Evolutionary conservation across 2,797 vertebrate genomes (phyloP).

Genomic region (Alexandromys oeconomus): DNA sequence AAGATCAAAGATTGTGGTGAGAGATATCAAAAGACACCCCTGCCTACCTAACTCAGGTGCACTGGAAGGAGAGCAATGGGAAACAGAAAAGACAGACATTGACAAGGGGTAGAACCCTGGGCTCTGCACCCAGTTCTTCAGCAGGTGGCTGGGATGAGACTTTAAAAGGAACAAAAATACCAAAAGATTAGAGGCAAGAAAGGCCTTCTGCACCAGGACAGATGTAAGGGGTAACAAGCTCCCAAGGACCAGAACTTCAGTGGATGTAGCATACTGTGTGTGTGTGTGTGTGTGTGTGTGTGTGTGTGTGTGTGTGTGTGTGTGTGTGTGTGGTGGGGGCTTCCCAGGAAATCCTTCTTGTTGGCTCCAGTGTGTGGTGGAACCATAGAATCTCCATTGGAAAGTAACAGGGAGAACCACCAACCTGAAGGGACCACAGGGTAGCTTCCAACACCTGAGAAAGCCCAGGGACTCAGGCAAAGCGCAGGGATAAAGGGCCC

Average conservation of each 20-base stretch:
- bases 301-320: not conserved
- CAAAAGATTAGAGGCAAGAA: not conserved
- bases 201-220: not conserved
- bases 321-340: not conserved
- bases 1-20: not conserved
- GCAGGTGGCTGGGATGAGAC: not conserved
- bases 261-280: not conserved
- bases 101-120: not conserved
- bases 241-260: not conserved
- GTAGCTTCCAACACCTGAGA: not conserved
- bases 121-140: not conserved
- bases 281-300: not conserved
- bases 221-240: not conserved
- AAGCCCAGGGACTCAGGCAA: not conserved
- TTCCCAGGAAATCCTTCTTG: not conserved
- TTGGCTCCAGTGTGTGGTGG: not conserved
- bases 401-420: not conserved
- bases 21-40: not conserved
- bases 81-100: not conserved
- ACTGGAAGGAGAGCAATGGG: accelerated
- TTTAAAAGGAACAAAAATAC: not conserved
- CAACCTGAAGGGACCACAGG: not conserved
- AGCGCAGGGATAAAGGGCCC: not conserved
- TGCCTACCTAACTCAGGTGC: not conserved
- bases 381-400: not conserved